Percentiles rank a stretch among this genome's conserved stretches.
Evolutionary conservation across 2,888 invertebrate genomes (phyloP).

Genomic region (Quadroppia sp.): DNA sequence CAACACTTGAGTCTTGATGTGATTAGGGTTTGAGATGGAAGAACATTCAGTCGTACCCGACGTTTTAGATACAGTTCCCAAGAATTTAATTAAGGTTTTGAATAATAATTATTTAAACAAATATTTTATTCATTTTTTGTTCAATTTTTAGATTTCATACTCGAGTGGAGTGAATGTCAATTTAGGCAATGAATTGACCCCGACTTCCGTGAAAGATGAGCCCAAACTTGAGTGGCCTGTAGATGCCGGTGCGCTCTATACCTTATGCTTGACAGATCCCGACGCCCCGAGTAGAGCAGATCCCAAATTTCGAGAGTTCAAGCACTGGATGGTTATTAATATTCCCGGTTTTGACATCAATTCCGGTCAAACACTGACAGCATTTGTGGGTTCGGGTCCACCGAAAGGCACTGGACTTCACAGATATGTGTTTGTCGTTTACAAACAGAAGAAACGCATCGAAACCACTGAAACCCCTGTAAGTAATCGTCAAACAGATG

Average conservation of each 20-base stretch:
- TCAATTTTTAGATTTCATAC: conserved; percentile 35
- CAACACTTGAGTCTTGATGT: too few species aligned
- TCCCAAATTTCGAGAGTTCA: conserved; percentile 55
- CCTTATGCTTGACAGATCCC: conserved; percentile 51
- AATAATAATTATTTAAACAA: neutral
- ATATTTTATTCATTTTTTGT: neutral
- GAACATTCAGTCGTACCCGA: conserved; percentile 68
- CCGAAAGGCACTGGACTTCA: conserved; percentile 52
- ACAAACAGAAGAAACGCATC: conserved; percentile 43
- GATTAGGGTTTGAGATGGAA: conserved; percentile 52
- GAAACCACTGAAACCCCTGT: conserved; percentile 41
- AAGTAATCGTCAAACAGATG: conserved; percentile 52
- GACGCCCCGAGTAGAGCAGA: conserved; percentile 56
- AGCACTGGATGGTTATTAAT: conserved; percentile 57
- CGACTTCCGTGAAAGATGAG: conserved; percentile 43
- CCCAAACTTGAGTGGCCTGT: conserved; percentile 39
- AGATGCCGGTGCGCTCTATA: conserved; percentile 39
- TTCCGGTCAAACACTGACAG: conserved; percentile 53
- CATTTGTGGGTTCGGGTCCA: conserved; percentile 55
- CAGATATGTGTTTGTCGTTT: conserved; percentile 46
- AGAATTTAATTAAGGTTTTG: conserved; percentile 56
- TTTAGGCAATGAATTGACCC: conserved; percentile 44
- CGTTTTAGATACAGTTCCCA: conserved; percentile 65
- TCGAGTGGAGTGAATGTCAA: conserved; percentile 41
- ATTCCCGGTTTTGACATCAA: conserved; percentile 53